Evolutionary conservation across 2,113 vertebrate species (phyloP).

Genomic region (Ailurus styani): DNA sequence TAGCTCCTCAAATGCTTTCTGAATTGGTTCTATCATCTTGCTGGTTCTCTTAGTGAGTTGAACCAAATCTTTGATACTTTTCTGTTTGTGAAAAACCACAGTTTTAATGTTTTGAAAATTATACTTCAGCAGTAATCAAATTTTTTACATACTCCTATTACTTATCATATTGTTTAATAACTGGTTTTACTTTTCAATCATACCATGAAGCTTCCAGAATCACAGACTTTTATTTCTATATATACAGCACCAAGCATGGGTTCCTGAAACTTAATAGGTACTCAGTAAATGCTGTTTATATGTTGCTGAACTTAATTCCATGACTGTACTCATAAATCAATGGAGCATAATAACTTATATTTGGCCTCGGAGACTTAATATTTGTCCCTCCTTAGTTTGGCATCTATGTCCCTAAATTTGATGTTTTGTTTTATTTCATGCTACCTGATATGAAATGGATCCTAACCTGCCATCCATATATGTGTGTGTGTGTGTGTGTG

Average conservation of each 20-base stretch:
- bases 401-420: conserved; percentile 1
- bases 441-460: neutral
- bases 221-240: neutral
- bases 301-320: neutral
- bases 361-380: neutral
- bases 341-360: neutral
- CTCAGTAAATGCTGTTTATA: neutral
- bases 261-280: neutral
- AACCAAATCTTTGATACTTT: neutral
- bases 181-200: neutral
- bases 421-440: conserved; percentile 21
- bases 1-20: neutral
- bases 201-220: neutral
- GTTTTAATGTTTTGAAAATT: neutral
- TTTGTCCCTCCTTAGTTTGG: conserved; percentile 24
- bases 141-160: neutral
- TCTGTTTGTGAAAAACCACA: neutral
- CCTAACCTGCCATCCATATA: too few species aligned
- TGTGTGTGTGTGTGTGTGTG: too few species aligned
- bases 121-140: neutral
- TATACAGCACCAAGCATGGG: neutral
- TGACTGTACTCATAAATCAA: neutral
- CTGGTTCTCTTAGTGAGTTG: neutral
- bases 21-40: neutral
- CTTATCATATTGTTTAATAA: neutral